Percentiles rank a stretch among this genome's conserved stretches.
Conservation (phyloP, 2,113 vertebrate genomes). For the Physeter macrocephalus region DNA sequence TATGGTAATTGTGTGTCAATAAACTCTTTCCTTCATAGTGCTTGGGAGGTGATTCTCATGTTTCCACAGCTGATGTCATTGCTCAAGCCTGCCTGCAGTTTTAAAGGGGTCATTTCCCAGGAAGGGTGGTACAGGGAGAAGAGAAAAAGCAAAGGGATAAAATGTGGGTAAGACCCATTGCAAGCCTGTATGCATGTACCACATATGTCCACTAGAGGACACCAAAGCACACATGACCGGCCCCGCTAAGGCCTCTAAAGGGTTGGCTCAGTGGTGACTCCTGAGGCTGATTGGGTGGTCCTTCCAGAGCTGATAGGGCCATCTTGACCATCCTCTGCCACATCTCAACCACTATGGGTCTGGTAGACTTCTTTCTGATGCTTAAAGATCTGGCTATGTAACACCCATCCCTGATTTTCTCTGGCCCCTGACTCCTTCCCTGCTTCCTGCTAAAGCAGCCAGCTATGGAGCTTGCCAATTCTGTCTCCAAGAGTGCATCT, state of each 20-base stretch:
- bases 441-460: not conserved
- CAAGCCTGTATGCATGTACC: not conserved
- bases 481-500: not conserved
- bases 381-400: not conserved
- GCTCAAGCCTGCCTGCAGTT: not conserved
- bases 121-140: not conserved
- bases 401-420: not conserved
- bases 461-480: not conserved
- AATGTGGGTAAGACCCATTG: not conserved
- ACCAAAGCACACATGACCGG: not conserved
- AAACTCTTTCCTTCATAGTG: not conserved
- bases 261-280: not conserved
- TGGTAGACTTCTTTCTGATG: not conserved
- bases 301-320: not conserved
- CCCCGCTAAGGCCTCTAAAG: accelerated
- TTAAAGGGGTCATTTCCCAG: not conserved
- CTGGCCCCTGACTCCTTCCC: not conserved
- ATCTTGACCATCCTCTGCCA: not conserved
- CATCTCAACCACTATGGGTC: not conserved
- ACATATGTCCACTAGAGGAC: not conserved
- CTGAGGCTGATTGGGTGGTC: not conserved
- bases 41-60: not conserved
- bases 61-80: not conserved
- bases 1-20: not conserved
- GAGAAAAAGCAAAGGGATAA: not conserved